A percentile compares a stretch with the other conserved stretches of the same genome.
phyloP scores from a whole-genome alignment of 2,797 vertebrate genomes.

The Champsocephalus esox region DNA sequence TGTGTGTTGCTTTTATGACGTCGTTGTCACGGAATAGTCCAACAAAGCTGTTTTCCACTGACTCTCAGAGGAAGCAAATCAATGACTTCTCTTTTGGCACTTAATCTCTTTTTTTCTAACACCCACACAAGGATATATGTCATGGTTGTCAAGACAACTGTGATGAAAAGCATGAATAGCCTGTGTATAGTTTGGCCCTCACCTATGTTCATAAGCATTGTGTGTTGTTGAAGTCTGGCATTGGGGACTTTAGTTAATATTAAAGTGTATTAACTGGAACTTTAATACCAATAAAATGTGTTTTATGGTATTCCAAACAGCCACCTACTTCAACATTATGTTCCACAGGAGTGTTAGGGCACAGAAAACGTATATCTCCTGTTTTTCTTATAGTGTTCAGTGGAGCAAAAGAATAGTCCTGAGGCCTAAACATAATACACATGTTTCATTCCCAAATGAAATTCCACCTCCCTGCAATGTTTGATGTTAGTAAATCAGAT shows the following conservation, averaged over 20 bases:
- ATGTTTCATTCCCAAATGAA: constrained; percentile 34
- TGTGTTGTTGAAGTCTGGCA: background rate
- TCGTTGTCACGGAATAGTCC: constrained; percentile 5
- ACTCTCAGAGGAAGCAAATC: background rate
- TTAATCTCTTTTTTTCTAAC: background rate
- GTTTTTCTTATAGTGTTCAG: constrained; percentile 40
- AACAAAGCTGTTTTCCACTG: background rate
- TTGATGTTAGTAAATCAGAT: constrained; percentile 20
- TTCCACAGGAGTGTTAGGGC: constrained; percentile 3
- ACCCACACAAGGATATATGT: background rate
- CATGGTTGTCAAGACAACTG: background rate
- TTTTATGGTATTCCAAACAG: constrained; percentile 8
- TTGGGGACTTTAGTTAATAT: background rate
- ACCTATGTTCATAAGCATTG: background rate
- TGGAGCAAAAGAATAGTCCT: constrained; percentile 35
- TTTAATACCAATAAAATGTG: background rate
- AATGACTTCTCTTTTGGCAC: background rate
- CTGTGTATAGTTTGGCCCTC: background rate
- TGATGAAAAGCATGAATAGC: background rate
- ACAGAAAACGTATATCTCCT: constrained; percentile 8
- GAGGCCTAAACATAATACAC: constrained; percentile 39
- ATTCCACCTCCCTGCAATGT: constrained; percentile 25
- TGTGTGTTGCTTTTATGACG: background rate
- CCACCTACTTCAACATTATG: constrained; percentile 4
- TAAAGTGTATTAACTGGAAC: background rate